Evolutionary conservation across 2,888 invertebrate species (phyloP), one percentile per base, ranked within the genome.

Genomic region (Habrosyne pyritoides): DNA sequence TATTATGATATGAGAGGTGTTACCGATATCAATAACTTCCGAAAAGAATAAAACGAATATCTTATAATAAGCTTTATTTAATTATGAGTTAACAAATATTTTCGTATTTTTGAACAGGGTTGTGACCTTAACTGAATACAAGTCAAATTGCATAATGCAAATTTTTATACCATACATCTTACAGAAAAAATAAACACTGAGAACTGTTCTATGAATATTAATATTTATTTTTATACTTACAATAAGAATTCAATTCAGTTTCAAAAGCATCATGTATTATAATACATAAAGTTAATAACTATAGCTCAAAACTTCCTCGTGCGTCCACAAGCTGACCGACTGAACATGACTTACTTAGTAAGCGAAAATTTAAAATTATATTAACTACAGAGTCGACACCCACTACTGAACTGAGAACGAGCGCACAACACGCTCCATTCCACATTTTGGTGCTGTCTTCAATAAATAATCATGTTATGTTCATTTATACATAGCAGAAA

Each of bases 51-150:
- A 91, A 91, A 91, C 90, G 54, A 91, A 74, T 84, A 77, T 91
- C 91, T 92, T 92, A 91, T 91, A 90, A 91, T 92, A 92, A 91
- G 92, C 92, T 92, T 91, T 92, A 92, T 92, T 91, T 92, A 91
- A 92, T 92, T 92, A 92, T 91, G 91, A 92, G 91, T 91, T 92
- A 92, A 92, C 92, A 92, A 91, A 91, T 91, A 87, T 89, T 89
- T 88, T 88, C 88, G 87, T 88, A 89, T 89, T 89, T 91, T 90
- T 87, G 91, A 92, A 91, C 89, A 90, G 88, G 78, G 89, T 92
- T 92, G 91, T 92, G 91, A 91, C 92, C 88, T 89, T 89, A 92
- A 91, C 89, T 87, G 90, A 91, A 91, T 91, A 91, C 86, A 91
- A 89, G 89, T 91, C 86, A 86, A 86, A 87, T 86, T 86, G 87